Evolutionary conservation across 2,113 vertebrate genomes (phyloP).

Genomic region (Nothoprocta perdicaria): DNA sequence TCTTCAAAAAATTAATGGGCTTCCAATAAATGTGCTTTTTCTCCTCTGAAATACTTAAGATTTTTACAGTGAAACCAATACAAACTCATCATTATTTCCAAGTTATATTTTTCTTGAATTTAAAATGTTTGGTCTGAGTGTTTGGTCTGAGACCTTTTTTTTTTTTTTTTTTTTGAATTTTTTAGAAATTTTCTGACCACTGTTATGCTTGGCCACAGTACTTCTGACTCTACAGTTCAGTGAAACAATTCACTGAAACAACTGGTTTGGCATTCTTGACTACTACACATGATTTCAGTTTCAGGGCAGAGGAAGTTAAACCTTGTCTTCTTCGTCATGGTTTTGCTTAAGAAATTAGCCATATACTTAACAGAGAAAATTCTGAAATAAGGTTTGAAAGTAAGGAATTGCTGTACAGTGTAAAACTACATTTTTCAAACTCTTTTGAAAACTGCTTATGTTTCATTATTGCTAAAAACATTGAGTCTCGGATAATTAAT

Average conservation of each 20-base stretch:
- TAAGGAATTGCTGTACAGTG: background rate
- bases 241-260: background rate
- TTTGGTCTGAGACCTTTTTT: no score
- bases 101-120: background rate
- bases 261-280: background rate
- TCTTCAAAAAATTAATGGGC: background rate
- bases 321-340: background rate
- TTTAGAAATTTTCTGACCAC: background rate
- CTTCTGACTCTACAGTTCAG: background rate
- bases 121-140: background rate
- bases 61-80: background rate
- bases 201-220: background rate
- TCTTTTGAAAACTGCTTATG: background rate
- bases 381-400: rapidly evolving
- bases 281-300: background rate
- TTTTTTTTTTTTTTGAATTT: rapidly evolving
- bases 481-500: background rate
- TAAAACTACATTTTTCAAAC: background rate
- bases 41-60: background rate
- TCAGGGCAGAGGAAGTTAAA: background rate
- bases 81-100: rapidly evolving
- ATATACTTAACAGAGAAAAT: background rate
- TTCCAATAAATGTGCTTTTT: background rate
- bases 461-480: background rate
- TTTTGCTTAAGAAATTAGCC: background rate